Evolutionary conservation across 2,888 invertebrate species (phyloP).

Genomic region (Gerosis bhagava): DNA sequence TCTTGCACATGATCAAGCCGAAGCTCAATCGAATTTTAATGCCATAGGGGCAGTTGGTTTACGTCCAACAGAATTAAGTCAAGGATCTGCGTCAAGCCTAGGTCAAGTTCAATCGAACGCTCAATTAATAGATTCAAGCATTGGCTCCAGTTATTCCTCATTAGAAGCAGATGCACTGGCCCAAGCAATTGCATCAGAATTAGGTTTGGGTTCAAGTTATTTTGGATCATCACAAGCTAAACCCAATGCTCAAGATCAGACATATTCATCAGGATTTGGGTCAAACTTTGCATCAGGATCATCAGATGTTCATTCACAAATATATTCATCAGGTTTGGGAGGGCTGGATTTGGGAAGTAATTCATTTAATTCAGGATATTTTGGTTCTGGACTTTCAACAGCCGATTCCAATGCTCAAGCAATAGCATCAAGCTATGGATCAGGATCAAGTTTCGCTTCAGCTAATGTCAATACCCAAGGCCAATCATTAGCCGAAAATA

Average conservation of each 20-base stretch:
- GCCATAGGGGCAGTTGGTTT: neutral
- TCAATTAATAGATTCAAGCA: neutral
- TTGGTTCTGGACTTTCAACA: constrained; percentile 1
- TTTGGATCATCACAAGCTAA: too few relatives aligned
- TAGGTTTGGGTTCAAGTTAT: neutral
- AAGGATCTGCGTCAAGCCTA: neutral
- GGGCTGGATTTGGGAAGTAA: too few relatives aligned
- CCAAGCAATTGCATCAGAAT: neutral
- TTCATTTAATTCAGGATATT: neutral
- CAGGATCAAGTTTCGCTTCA: neutral
- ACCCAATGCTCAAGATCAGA: too few relatives aligned
- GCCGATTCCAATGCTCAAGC: constrained; percentile 20
- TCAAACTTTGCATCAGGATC: too few relatives aligned
- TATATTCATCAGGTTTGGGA: too few relatives aligned
- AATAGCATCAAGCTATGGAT: neutral
- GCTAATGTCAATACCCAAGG: constrained; percentile 14
- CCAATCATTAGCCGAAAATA: neutral
- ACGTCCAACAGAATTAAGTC: neutral
- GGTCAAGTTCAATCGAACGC: neutral
- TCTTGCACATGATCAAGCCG: too few relatives aligned
- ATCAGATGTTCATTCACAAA: too few relatives aligned
- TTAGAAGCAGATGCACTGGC: constrained; percentile 18
- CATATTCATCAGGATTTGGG: constrained; percentile 1
- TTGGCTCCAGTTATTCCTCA: constrained; percentile 8
- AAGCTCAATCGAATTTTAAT: constrained; percentile 1